Evolutionary conservation across 2,888 invertebrate genomes (phyloP).

Genomic region (Sabatieria punctata): DNA sequence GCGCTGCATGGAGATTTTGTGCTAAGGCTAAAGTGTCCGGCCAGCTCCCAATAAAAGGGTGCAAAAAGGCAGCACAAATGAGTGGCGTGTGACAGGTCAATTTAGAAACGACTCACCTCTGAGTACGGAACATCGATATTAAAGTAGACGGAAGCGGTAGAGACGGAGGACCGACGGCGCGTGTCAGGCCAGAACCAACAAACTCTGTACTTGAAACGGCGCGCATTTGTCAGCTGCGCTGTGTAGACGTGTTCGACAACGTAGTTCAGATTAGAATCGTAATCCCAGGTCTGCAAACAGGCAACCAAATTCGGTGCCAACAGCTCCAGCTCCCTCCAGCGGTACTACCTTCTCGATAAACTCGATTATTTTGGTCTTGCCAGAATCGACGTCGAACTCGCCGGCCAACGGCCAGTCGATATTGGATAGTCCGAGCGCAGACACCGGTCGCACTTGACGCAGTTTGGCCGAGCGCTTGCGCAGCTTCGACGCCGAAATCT

Average conservation of each 20-base stretch:
- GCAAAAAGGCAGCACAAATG: no score
- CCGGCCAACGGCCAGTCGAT: conserved; percentile 9
- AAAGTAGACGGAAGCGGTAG: conserved; percentile 10
- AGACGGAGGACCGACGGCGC: background rate
- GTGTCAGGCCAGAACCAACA: conserved; percentile 1
- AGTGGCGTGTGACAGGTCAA: no score
- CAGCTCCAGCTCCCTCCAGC: no score
- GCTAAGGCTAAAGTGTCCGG: no score
- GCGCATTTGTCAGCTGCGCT: background rate
- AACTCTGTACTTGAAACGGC: conserved; percentile 10
- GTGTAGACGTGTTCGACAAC: conserved; percentile 8
- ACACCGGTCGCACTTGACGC: no score
- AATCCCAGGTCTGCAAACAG: conserved; percentile 12
- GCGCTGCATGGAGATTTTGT: no score
- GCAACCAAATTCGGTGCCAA: no score
- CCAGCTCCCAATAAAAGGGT: no score
- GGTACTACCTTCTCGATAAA: conserved; percentile 13
- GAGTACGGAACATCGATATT: conserved; percentile 8
- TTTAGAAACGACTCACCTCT: background rate
- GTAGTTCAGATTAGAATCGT: conserved; percentile 8
- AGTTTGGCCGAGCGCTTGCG: no score
- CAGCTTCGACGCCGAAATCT: no score
- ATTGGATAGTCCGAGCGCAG: no score
- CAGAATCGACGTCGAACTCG: conserved; percentile 8
- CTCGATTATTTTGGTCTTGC: conserved; percentile 10